Base-by-base conservation (phyloP, 1,140 invertebrate species). In the Pseudomyrmex sp. region DNA sequence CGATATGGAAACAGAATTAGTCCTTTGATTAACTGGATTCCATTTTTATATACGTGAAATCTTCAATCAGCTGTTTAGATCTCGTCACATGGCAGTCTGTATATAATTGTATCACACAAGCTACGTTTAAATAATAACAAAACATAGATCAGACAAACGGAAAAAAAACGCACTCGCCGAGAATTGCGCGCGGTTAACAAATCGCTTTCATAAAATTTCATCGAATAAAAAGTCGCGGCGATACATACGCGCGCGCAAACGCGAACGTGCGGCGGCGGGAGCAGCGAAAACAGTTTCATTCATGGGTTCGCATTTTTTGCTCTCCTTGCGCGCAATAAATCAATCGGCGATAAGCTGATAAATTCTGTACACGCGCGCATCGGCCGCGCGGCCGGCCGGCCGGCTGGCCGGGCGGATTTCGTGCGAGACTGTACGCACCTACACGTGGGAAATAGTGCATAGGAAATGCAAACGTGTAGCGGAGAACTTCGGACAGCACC, bases 381-480 rank as follows among this genome's bases (percentile, higher is more conserved):
- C 13, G 26, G 26, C 9, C 35, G 35, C 35, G 35, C 35, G 35
- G 35, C 35, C 10, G 5, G 10, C 62, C 35, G n/a, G 2, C 1
- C 13, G 18, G 23, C 50, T n/a, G 62, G 44, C 65, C 59, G 44
- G 13, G 44, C 9, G 12, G 35, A 7, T 85, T 88, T 83, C 46
- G 48, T 50, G n/a, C 12, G 46, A n/a, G 85, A 89, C 86, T 89
- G 87, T 88, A 89, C 88, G 82, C 85, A 89, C 83, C 83, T 82
- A 89, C 90, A 88, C 85, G 80, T 82, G 87, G 88, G 89, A 92
- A 92, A 92, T 92, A 92, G 87, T 90, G 90, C 90, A 92, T 92
- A 90, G 91, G 88, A 92, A 92, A 92, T 92, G 90, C 91, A 92
- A 92, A 92, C 91, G 90, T 89, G 88, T 88, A 88, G 86, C 84